These are phyloP conservation scores for Labia minor DNA, from an alignment of 2,888 invertebrate species.

Conservation along the genomic window DNA sequence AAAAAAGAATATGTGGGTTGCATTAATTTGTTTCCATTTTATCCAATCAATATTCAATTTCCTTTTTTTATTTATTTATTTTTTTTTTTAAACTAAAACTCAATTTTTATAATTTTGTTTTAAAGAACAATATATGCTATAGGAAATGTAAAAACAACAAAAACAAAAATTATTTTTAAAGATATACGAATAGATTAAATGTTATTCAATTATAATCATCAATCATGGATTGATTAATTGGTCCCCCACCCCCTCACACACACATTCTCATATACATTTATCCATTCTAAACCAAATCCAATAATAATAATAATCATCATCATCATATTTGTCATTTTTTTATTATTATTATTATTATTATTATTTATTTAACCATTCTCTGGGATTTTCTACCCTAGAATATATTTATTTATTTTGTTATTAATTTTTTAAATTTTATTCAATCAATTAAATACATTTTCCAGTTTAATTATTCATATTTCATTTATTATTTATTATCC, in stretches of 20 bases:
- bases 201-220: neutral
- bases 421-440: neutral
- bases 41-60: conserved; percentile 2
- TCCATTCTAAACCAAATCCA: no score
- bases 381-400: no score
- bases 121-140: neutral
- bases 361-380: no score
- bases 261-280: no score
- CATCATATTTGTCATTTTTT: no score
- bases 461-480: neutral
- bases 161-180: neutral
- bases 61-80: neutral
- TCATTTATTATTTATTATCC: neutral
- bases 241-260: no score
- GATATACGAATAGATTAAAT: neutral
- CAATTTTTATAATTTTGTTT: neutral
- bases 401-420: no score
- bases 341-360: no score
- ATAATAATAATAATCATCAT: no score
- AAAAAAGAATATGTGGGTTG: neutral
- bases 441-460: conserved; percentile 7
- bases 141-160: neutral
- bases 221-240: no score
- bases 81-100: neutral
- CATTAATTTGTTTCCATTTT: neutral